phyloP scores from a whole-genome alignment of 2,797 vertebrate genomes.

The Manis crassicaudata region DNA sequence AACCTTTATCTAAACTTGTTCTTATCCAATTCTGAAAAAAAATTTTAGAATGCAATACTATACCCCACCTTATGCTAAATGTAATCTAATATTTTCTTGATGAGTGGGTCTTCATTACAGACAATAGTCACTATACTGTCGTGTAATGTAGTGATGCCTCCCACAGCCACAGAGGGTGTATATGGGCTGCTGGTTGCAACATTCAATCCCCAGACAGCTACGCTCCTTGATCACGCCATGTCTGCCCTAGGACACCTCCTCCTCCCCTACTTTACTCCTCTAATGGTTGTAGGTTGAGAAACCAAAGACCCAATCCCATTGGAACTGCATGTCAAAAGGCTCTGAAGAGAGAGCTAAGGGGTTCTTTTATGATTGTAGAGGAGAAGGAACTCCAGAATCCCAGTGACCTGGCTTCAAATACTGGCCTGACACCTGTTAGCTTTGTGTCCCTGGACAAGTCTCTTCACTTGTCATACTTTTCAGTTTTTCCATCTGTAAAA shows the following conservation, averaged over 20 bases:
- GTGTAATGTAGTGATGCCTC: not conserved
- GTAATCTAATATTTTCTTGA: not conserved
- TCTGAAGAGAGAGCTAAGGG: not conserved
- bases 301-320: not conserved
- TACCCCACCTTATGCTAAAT: not conserved
- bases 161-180: not conserved
- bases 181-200: not conserved
- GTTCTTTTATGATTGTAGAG: not conserved
- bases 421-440: not conserved
- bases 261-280: not conserved
- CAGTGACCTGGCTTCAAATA: not conserved
- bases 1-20: not conserved
- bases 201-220: not conserved
- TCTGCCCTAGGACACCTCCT: not conserved
- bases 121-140: not conserved
- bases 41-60: not conserved
- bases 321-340: not conserved
- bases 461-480: not conserved
- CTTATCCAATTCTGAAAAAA: not conserved
- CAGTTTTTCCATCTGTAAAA: not conserved
- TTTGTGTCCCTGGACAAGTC: not conserved
- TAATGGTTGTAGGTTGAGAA: not conserved
- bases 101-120: fast-evolving
- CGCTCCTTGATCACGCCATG: not conserved
- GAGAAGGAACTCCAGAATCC: not conserved